Evolutionary conservation across 2,797 vertebrate genomes (phyloP), one percentile per base, ranked within the genome.

Genomic region (Bovichtus variegatus): DNA sequence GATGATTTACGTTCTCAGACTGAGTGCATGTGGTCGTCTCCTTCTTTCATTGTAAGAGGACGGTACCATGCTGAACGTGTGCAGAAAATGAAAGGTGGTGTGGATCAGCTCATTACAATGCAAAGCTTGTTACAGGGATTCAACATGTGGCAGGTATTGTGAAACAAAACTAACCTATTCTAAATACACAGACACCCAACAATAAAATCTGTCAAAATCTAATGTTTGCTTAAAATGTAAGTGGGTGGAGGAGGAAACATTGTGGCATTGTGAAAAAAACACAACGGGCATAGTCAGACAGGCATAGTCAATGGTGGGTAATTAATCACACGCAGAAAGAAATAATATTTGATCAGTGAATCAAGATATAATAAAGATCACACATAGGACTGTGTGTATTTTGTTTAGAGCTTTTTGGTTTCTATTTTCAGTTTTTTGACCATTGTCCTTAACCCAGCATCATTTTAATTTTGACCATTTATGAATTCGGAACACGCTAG

Each of bases 1-100:
- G 75, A 81, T 50, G 19, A 84, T 74, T 49, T 41, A 78, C 68
- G 61, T 67, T 59, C 50, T 73, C 47, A 67, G 67, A 68, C 65
- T 21, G 25, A 81, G 51, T 58, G 53, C 36, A 40, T 29, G 21
- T 36, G 40, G 41, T 62, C 12, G 4, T 36, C 16, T 41, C 18
- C 4, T 54, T 15, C 64, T 50, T 68, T 75, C 31, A 44, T 50
- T 59, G 80, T 15, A 47, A 59, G 36, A 64, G 40, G 27, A 63
- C 76, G 36, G 41, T 46, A 41, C 78, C 71, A 68, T 23, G 15
- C 41, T 50, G 71, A 70, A 57, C 4, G 38, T 61, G 46, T 47
- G 61, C 53, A 71, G 57, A 73, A 58, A 47, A 64, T 71, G 8
- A 67, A 71, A 82, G 2, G 50, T 71, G 44, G 7, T 10, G 49